A percentile compares a stretch with the other conserved stretches of the same genome.
Conservation (phyloP, 2,113 vertebrate species). For the Maccullochella peelii region DNA sequence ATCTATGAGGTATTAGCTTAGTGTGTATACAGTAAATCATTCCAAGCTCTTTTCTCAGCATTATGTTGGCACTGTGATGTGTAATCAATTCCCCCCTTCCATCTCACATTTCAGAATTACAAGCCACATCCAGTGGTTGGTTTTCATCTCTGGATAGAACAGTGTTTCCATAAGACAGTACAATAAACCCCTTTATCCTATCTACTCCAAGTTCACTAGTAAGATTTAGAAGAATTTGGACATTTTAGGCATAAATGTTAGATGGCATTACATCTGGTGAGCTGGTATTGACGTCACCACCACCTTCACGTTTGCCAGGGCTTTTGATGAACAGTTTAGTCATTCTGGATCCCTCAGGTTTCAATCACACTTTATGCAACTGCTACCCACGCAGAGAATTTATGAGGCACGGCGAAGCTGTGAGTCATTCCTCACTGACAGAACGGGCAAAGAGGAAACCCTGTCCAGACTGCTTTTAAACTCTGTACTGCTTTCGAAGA, state of each 20-base stretch:
- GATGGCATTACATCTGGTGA: conserved; percentile 45
- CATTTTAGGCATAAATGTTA: conserved; percentile 9
- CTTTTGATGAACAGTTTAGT: conserved; percentile 59
- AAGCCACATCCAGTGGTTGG: conserved; percentile 32
- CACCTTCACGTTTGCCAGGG: conserved; percentile 18
- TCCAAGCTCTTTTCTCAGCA: neutral
- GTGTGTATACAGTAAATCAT: neutral
- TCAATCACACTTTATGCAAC: conserved; percentile 35
- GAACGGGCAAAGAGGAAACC: conserved; percentile 8
- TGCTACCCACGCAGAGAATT: conserved; percentile 56
- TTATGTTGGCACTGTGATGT: neutral
- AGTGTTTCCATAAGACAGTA: conserved; percentile 25
- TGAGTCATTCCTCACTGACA: conserved; percentile 67
- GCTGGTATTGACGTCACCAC: conserved; percentile 25
- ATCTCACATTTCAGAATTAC: conserved; percentile 14
- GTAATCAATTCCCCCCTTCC: neutral
- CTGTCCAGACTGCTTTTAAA: conserved; percentile 32
- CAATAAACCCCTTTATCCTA: conserved; percentile 52
- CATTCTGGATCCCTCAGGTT: conserved; percentile 46
- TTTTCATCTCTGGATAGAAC: conserved; percentile 22
- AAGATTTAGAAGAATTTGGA: conserved; percentile 18
- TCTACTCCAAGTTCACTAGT: neutral
- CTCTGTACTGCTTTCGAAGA: conserved; percentile 16
- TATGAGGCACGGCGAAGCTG: conserved; percentile 53
- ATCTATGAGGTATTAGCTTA: neutral